These are phyloP conservation scores for Spinus olivaceus DNA, from an alignment of 2,797 vertebrate genomes.

Conservation along the genomic window DNA sequence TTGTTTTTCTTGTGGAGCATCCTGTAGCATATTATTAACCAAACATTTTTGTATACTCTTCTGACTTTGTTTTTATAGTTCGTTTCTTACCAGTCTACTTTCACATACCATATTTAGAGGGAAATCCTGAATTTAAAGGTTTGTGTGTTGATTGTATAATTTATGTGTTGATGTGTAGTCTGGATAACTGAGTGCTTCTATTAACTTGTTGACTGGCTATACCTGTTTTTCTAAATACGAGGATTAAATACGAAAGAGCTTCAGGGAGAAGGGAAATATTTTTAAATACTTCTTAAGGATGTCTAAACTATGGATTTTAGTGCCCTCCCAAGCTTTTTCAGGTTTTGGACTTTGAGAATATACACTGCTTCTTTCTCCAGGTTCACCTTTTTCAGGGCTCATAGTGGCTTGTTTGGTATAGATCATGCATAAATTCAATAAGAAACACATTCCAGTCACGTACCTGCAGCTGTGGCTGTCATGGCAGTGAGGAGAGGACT, in stretches of 20 bases:
- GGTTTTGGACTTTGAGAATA: neutral
- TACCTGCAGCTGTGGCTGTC: neutral
- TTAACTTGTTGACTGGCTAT: neutral
- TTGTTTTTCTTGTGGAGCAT: neutral
- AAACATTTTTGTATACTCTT: neutral
- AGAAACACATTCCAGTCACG: neutral
- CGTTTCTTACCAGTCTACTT: neutral
- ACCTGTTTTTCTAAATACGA: neutral
- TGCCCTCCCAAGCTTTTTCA: neutral
- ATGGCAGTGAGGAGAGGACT: neutral
- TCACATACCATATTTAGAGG: neutral
- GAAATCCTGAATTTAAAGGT: neutral
- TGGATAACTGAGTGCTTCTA: neutral
- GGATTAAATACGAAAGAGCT: neutral
- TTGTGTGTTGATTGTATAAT: neutral
- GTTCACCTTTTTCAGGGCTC: neutral
- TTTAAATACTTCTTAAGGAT: neutral
- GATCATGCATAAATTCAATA: neutral
- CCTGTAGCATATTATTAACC: neutral
- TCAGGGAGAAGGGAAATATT: neutral
- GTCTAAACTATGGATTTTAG: neutral
- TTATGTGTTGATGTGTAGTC: neutral
- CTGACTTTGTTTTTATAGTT: neutral
- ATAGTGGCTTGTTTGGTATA: neutral
- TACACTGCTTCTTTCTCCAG: neutral